Evolutionary conservation across 2,113 vertebrate genomes (phyloP), one percentile per base, ranked within the genome.

Genomic region (Zosterops hypoxanthus): DNA sequence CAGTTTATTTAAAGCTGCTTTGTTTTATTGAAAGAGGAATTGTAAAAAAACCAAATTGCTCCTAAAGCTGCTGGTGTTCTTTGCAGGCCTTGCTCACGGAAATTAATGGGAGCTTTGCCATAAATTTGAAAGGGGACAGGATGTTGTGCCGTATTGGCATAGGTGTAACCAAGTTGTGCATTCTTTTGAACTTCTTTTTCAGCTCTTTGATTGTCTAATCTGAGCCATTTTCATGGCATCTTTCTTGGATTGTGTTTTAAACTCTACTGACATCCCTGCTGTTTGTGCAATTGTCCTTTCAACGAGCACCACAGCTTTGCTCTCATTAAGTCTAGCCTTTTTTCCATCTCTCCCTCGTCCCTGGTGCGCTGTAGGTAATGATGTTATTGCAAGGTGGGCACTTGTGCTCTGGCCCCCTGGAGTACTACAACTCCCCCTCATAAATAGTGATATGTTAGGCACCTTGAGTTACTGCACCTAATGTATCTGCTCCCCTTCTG

Each of bases 101-200:
- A 97, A 96, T 92, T 93, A 94, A 70, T 64, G 90, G 96, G 95
- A 97, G 55, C 92, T 86, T 95, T 95, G 96, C 96, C 95, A 96
- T 90, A 82, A 79, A 72, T 94, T 76, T 79, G 36, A 84, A 79
- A 21, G 47, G 41, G 71, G 81, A 92, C 96, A 95, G 92, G 90
- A 97, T 95, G 90, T 97, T 88, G 82, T 92, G 85, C 93, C 16
- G 33, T 86, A 61, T 19, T 95, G 96, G 95, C 96, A 95, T 87
- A 92, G 79, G 55, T 88, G 96, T 63, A 92, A 90, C 24, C 68
- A 70, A 69, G 59, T 65, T 44, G 57, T 73, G 29, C 3, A 2
- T 69, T 92, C 91, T 89, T 96, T 89, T 93, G 84, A 92, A 78
- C 87, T 92, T 94, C 23, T n/a, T 81, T 79, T 91, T 77, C 42